Evolutionary conservation across 2,113 vertebrate species (phyloP).

Genomic region (Montifringilla adamsi): DNA sequence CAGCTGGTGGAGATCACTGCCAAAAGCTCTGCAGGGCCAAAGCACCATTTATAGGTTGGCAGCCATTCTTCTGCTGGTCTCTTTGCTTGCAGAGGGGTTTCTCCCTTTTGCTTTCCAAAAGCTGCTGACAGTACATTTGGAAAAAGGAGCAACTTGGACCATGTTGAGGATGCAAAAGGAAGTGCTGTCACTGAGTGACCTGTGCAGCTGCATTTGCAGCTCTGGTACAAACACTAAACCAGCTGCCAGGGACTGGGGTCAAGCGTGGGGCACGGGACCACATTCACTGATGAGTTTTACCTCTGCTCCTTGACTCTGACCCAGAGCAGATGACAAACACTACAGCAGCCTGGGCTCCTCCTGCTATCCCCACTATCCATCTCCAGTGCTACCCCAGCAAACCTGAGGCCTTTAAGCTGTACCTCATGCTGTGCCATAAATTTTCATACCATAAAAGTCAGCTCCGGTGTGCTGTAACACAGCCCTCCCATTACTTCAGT

Average conservation of each 20-base stretch:
- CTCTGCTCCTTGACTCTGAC: not conserved
- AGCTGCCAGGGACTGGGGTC: not conserved
- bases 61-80: not conserved
- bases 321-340: not conserved
- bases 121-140: not conserved
- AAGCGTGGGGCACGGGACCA: fast-evolving
- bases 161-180: not conserved
- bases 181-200: not conserved
- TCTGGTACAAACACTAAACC: not conserved
- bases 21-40: not conserved
- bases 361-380: not conserved
- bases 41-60: not conserved
- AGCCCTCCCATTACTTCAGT: not conserved
- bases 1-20: not conserved
- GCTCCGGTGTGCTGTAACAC: not conserved
- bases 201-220: not conserved
- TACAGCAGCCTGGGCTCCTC: not conserved
- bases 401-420: slow-evolving; percentile 16
- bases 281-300: not conserved
- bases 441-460: slow-evolving; percentile 7
- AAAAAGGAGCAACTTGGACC: not conserved
- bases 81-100: not conserved
- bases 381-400: not conserved
- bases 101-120: not conserved
- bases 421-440: not conserved